Conservation (phyloP, 2,797 vertebrate species). For the Falco peregrinus region DNA sequence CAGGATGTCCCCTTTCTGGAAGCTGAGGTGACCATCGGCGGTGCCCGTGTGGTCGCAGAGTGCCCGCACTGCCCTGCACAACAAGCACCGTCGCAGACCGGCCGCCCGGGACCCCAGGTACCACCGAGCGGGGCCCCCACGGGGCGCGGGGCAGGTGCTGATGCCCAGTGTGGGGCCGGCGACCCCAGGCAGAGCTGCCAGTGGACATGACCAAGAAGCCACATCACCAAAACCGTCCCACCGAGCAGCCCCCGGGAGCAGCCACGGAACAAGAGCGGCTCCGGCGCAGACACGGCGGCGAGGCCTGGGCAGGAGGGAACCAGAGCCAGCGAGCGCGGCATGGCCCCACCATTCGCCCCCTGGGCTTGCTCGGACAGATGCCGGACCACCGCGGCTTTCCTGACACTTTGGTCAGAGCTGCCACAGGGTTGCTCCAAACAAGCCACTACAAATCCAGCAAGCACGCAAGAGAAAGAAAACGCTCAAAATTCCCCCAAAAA, state of each 20-base stretch:
- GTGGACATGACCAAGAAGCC: neutral
- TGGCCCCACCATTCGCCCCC: accelerated
- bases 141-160: accelerated
- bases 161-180: accelerated
- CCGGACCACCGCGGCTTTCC: neutral
- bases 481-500: neutral
- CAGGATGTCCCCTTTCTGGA: slow-evolving; percentile 89
- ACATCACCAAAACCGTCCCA: neutral
- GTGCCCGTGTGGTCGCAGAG: slow-evolving; percentile 87
- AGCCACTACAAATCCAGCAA: neutral
- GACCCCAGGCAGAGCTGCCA: neutral
- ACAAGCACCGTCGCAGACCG: neutral
- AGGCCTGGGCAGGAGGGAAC: neutral
- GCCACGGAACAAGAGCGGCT: neutral
- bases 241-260: accelerated
- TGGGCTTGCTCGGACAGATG: accelerated
- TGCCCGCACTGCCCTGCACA: slow-evolving; percentile 85
- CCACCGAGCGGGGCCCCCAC: neutral
- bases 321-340: accelerated
- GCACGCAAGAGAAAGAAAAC: neutral
- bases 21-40: slow-evolving; percentile 84
- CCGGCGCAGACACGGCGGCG: accelerated
- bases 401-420: neutral
- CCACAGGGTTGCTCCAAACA: accelerated
- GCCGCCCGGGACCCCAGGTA: accelerated